Base-by-base conservation (phyloP, 2,113 vertebrate genomes). In the Mesitornis unicolor region DNA sequence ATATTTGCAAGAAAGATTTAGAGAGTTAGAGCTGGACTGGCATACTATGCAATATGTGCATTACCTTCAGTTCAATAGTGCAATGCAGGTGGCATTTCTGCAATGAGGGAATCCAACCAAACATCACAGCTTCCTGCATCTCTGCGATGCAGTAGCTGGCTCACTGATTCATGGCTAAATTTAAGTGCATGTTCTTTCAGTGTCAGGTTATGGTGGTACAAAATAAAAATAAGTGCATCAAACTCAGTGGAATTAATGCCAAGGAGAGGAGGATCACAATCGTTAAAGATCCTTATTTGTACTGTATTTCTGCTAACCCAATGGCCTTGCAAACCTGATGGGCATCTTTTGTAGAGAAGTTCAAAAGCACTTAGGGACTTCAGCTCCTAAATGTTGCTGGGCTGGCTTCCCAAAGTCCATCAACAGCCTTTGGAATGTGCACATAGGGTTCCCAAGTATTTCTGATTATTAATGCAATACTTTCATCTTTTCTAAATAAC, bases 371-470 rank as follows among this genome's bases (percentile, higher is more conserved):
- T 77, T 70, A 68, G 28, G 33, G 35, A 80, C 89, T 76, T 91
- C 57, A 77, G 31, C 35, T 89, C 61, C 35, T 69, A 53, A 79
- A 47, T 47, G 21, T 65, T 68, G n/a, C 51, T 90, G 91, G 84
- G 71, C 84, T 95, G 79, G 48, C 91, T 94, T 95, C 89, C 79
- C 68, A 36, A 91, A 84, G 42, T 54, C 81, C 78, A 78, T 80
- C 82, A 78, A 51, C 78, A 84, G 84, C 47, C 68, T 83, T 84
- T 82, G 51, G 50, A 91, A 60, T 4, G 51, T 35, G 36, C 43
- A 51, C 25, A 48, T 5, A 59, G 16, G 35, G 43, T 24, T 85
- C 24, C 57, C 69, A 67, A 74, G 47, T 9, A 79, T 40, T 45
- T 85, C 59, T 64, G 91, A 80, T 90, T 78, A 90, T 85, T 78